Conservation (phyloP, 2,797 vertebrate genomes). For the Acanthopagrus latus region DNA sequence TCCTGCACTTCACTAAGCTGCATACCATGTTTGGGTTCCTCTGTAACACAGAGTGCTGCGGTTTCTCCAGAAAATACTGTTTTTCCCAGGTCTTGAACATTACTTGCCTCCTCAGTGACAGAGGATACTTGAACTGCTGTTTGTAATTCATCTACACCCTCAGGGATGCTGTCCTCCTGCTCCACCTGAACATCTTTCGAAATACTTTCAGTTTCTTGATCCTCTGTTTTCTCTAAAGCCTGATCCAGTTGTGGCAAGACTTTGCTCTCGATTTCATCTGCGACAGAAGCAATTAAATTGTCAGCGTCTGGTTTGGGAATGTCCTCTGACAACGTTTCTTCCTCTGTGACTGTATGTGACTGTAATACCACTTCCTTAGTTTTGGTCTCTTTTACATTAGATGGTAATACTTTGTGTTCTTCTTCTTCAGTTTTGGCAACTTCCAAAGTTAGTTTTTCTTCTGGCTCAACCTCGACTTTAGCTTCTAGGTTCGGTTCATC, state of each 20-base stretch:
- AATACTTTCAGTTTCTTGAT: conserved; percentile 7
- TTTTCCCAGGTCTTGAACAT: conserved; percentile 41
- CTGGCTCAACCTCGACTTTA: neutral
- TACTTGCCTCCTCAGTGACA: conserved; percentile 27
- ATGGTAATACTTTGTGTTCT: conserved; percentile 24
- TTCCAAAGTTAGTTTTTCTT: neutral
- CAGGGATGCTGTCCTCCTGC: conserved; percentile 24
- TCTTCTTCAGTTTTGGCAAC: neutral
- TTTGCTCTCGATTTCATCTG: conserved; percentile 41
- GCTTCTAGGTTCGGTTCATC: conserved; percentile 32
- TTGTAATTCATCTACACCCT: conserved; percentile 51
- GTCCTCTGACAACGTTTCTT: conserved; percentile 18
- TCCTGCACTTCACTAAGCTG: conserved; percentile 33
- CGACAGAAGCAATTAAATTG: conserved; percentile 3
- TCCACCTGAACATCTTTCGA: conserved; percentile 11
- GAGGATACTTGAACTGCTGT: conserved; percentile 48
- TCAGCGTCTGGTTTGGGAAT: conserved; percentile 21
- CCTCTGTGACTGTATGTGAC: conserved; percentile 26
- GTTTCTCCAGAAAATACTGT: conserved; percentile 16
- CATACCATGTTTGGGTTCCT: conserved; percentile 49
- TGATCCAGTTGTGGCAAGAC: conserved; percentile 12
- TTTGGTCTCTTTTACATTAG: conserved; percentile 25
- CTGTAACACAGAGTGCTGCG: conserved; percentile 20
- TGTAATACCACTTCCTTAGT: conserved; percentile 20
- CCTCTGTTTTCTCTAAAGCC: conserved; percentile 23